Percentiles rank a stretch among this genome's conserved stretches.
These are phyloP conservation scores for Leptonema lineaticorne DNA, from an alignment of 1,140 invertebrate genomes.

Conservation along the genomic window DNA sequence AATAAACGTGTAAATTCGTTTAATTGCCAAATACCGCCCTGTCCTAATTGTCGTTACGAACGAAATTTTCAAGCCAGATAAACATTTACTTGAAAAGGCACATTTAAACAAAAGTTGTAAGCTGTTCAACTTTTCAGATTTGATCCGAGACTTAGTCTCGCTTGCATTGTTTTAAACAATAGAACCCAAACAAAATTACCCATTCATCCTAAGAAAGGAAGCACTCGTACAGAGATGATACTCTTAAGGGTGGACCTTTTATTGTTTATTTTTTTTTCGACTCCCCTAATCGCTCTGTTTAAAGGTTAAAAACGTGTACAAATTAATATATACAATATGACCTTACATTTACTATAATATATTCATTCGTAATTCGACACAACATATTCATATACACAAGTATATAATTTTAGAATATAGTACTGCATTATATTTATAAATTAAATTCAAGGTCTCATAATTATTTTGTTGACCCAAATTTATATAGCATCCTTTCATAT, in stretches of 20 bases:
- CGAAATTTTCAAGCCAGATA: slow-evolving; percentile 11
- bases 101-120: slow-evolving; percentile 15
- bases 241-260: neutral
- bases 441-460: too few relatives aligned
- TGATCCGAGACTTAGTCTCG: slow-evolving; percentile 9
- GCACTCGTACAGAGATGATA: neutral
- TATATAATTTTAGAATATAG: neutral
- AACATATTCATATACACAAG: neutral
- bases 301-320: too few relatives aligned
- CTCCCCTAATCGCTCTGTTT: too few relatives aligned
- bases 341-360: too few relatives aligned
- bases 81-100: slow-evolving; percentile 9
- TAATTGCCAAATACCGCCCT: neutral
- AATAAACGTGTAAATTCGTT: slow-evolving; percentile 11
- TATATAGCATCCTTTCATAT: too few relatives aligned
- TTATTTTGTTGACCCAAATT: too few relatives aligned
- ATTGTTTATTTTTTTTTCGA: neutral
- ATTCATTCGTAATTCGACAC: neutral
- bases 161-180: slow-evolving; percentile 15
- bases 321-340: too few relatives aligned
- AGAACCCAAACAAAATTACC: neutral
- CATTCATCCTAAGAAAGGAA: neutral
- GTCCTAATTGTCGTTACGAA: slow-evolving; percentile 2
- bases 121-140: slow-evolving; percentile 18
- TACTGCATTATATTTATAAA: too few relatives aligned